Conservation (phyloP, 2,113 vertebrate genomes). For the Psophia crepitans region DNA sequence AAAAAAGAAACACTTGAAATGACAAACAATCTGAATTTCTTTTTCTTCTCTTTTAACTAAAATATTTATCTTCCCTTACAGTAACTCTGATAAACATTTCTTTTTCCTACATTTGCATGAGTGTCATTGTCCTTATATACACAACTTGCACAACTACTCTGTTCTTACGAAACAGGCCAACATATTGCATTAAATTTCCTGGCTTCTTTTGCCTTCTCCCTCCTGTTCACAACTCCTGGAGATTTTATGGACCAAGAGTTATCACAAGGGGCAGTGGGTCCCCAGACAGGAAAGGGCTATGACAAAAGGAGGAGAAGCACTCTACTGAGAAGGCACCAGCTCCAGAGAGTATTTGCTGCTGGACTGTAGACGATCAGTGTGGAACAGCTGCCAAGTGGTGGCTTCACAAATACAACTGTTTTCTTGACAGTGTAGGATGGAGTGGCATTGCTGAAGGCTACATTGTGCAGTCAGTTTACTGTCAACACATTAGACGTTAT, state of each 20-base stretch:
- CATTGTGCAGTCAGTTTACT: conserved; percentile 20
- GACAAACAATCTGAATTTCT: neutral
- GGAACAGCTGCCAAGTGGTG: neutral
- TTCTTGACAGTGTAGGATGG: neutral
- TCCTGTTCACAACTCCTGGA: neutral
- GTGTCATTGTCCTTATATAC: neutral
- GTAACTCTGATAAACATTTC: neutral
- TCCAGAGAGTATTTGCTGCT: neutral
- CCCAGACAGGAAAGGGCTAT: neutral
- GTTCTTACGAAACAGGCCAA: neutral
- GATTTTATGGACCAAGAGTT: neutral
- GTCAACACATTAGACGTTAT: neutral
- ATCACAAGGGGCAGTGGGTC: neutral
- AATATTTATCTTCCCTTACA: neutral
- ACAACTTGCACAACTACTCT: neutral
- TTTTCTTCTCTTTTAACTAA: neutral
- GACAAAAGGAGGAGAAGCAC: neutral
- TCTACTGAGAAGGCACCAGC: neutral
- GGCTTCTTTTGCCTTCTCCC: neutral
- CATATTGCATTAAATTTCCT: neutral
- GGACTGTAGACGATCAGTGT: neutral
- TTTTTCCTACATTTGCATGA: neutral
- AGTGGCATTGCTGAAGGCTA: neutral
- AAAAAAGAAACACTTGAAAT: neutral
- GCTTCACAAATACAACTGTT: neutral